Evolutionary conservation across 30 jellyfish, hydroid and myxozoan species (phyloP).

Genomic region (Pseudorhiza aurosa): DNA sequence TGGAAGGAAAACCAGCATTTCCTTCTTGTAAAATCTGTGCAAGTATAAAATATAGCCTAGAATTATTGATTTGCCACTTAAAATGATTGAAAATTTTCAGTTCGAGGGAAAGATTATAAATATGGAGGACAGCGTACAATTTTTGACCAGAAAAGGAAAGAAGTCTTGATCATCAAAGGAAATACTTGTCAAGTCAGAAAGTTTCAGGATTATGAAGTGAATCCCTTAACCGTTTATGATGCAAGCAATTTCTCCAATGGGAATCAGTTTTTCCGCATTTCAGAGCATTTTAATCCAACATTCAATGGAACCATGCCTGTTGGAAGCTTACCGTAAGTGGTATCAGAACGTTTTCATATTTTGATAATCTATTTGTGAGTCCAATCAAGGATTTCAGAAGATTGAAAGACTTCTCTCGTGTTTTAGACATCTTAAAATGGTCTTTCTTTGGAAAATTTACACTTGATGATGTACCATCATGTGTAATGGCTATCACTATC

Average conservation of each 20-base stretch:
- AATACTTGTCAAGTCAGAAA: not conserved
- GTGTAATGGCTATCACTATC: too few relatives aligned
- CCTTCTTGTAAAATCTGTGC: too few relatives aligned
- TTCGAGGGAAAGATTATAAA: constrained; percentile 28
- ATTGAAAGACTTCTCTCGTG: too few relatives aligned
- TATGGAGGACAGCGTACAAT: constrained; percentile 7
- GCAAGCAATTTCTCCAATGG: constrained; percentile 10
- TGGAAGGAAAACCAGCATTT: too few relatives aligned
- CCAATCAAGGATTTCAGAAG: too few relatives aligned
- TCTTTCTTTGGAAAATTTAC: too few relatives aligned
- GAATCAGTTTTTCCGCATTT: constrained; percentile 22
- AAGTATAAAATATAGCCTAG: too few relatives aligned
- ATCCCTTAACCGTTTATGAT: not conserved
- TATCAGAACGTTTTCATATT: too few relatives aligned
- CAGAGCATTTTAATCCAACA: not conserved
- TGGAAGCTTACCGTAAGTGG: not conserved
- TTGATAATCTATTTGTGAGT: too few relatives aligned
- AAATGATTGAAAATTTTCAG: not conserved
- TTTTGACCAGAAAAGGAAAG: constrained; percentile 2
- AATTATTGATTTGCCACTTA: too few relatives aligned
- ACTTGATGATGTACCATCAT: too few relatives aligned
- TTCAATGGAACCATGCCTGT: not conserved
- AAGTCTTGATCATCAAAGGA: constrained; percentile 8
- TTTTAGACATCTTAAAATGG: too few relatives aligned
- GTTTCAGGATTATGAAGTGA: not conserved